Percentiles rank a stretch among this genome's conserved stretches.
These are phyloP conservation scores for Kryptolebias marmoratus DNA, from an alignment of 2,113 vertebrate species.

Conservation along the genomic window DNA sequence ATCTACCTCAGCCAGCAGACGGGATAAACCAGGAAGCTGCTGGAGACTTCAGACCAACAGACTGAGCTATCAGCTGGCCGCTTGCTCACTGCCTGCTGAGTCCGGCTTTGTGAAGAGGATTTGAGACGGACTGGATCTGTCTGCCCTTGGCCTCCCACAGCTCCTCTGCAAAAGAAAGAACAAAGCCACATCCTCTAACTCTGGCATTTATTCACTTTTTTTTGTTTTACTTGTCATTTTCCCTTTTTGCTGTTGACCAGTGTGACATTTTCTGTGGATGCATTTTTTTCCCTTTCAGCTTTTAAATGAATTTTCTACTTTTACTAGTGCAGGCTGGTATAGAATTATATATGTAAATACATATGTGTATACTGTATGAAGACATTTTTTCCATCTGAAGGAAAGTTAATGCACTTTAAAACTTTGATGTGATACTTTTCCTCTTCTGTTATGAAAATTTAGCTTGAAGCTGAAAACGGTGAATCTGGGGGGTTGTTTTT, in stretches of 20 bases:
- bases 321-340: constrained; percentile 60
- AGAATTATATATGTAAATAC: constrained; percentile 55
- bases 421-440: constrained; percentile 43
- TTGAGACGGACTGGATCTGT: constrained; percentile 93
- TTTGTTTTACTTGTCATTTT: constrained; percentile 36
- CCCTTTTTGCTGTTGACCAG: constrained; percentile 90
- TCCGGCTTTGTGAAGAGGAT: constrained; percentile 78
- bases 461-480: constrained; percentile 54
- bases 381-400: constrained; percentile 58
- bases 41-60: constrained; percentile 70
- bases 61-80: constrained; percentile 65
- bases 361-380: constrained; percentile 60
- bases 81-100: constrained; percentile 61
- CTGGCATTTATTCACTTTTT: constrained; percentile 45
- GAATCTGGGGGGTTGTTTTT: constrained; percentile 48
- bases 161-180: constrained; percentile 65
- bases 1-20: constrained; percentile 93
- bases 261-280: constrained; percentile 78
- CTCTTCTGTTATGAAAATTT: constrained; percentile 48
- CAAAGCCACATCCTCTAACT: constrained; percentile 70
- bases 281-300: constrained; percentile 51
- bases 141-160: constrained; percentile 60
- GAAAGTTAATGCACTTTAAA: constrained; percentile 74
- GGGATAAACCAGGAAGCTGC: constrained; percentile 78
- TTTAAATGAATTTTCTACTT: constrained; percentile 76